Percentiles rank a stretch among this genome's conserved stretches.
phyloP scores from a whole-genome alignment of 2,888 invertebrate genomes.

The Colletes collaris region DNA sequence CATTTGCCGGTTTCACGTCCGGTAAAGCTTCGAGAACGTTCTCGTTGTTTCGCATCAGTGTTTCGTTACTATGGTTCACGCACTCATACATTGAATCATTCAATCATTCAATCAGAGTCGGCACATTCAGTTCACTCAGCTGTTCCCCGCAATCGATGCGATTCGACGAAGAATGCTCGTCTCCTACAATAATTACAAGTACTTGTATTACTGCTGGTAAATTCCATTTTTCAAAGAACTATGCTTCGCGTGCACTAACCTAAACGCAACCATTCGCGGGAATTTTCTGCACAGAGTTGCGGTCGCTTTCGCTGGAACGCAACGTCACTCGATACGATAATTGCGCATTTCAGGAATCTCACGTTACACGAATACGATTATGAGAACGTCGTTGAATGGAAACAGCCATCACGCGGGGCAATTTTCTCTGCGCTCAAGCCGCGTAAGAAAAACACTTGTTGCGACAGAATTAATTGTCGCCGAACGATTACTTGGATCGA shows the following conservation, averaged over 20 bases:
- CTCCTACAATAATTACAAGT: no score
- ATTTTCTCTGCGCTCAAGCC: constrained; percentile 26
- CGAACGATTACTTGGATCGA: constrained; percentile 6
- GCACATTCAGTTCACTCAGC: no score
- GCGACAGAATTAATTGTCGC: constrained; percentile 44
- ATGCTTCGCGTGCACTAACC: background rate
- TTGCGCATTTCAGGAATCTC: constrained; percentile 26
- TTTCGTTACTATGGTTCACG: no score
- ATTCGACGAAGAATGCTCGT: no score
- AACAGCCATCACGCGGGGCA: constrained; percentile 9
- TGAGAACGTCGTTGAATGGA: background rate
- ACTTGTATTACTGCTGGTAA: no score
- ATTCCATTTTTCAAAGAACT: background rate
- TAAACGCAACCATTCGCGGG: no score
- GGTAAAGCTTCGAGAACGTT: no score
- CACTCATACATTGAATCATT: no score
- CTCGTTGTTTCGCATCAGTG: no score
- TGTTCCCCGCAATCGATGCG: no score
- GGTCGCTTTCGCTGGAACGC: constrained; percentile 12
- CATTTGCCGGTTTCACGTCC: no score
- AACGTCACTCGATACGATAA: background rate
- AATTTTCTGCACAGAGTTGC: background rate
- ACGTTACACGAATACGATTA: constrained; percentile 1
- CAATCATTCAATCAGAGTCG: no score
- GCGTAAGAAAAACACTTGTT: constrained; percentile 28